Evolutionary conservation across 2,797 vertebrate species (phyloP), one percentile per base, ranked within the genome.

Genomic region (Pachyuromys duprasi): DNA sequence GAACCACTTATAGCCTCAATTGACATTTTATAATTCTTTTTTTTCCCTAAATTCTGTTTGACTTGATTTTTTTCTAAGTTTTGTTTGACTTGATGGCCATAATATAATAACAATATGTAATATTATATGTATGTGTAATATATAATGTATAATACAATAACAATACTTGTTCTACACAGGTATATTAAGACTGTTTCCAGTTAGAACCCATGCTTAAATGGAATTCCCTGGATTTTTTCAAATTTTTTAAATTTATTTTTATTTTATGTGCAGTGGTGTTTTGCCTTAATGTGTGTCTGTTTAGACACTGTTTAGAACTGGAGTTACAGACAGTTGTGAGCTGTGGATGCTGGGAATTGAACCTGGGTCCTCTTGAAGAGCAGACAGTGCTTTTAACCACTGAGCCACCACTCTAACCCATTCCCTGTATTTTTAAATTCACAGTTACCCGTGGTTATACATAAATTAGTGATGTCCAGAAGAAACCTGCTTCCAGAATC

Each of bases 101-200:
- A 57, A 15, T 90, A 93, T 36, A 57, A 39, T 39, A 39, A 74
- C 39, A 20, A 74, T 39, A 36, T 57, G 17, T 57, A 57, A 57
- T 17, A 57, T 18, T 57, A 57, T 57, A 57, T 57, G 17, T 18
- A 57, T 57, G 55, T 57, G 17, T 18, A 57, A 57, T 57, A 57
- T 15, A 18, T 57, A 57, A 18, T 57, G 55, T 17, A 57, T 57
- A 57, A 57, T 57, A 57, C 55, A 57, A 57, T 57, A 57, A 57
- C 55, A 57, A 79, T 2, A 42, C 33, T 76, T 63, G 26, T 57
- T 88, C 18, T 83, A 92, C 28, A 89, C 20, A 93, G 94, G 90
- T 86, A 72, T 28, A 55, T 17, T 49, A 91, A 89, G 28, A n/a
- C 53, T 92, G 75, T 63, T 90, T 95, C 75, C 90, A n/a, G 42